Percentiles rank a stretch among this genome's conserved stretches.
These are phyloP conservation scores for Trichogramma evanescens DNA, from an alignment of 2,888 invertebrate species.

Conservation along the genomic window DNA sequence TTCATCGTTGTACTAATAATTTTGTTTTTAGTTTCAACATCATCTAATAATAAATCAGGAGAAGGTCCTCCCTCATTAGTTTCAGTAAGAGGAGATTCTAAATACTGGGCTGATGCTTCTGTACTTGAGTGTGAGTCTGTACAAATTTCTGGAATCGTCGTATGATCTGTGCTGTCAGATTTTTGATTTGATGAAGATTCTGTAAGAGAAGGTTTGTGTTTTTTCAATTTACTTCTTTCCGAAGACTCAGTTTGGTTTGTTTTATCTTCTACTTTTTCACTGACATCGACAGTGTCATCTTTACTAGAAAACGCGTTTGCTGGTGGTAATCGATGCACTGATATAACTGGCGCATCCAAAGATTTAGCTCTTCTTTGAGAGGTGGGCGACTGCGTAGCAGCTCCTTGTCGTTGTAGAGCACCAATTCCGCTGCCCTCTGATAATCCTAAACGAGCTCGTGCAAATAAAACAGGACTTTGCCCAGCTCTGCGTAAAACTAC, in stretches of 20 bases:
- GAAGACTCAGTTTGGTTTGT: conserved; percentile 53
- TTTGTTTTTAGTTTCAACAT: conserved; percentile 26
- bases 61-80: conserved; percentile 37
- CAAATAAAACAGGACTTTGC: conserved; percentile 71
- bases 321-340: conserved; percentile 70
- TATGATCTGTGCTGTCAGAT: conserved; percentile 41
- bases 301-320: conserved; percentile 83
- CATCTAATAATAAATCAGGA: conserved; percentile 38
- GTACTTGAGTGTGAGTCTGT: conserved; percentile 42
- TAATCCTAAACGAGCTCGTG: conserved; percentile 70
- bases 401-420: conserved; percentile 68
- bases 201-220: conserved; percentile 22
- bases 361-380: conserved; percentile 74
- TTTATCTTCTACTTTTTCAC: conserved; percentile 51
- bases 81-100: conserved; percentile 43
- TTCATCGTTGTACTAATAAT: neutral
- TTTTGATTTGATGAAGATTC: conserved; percentile 38
- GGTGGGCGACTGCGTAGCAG: conserved; percentile 69
- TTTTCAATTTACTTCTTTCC: conserved; percentile 36
- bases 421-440: conserved; percentile 78
- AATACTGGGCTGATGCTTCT: conserved; percentile 40
- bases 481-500: conserved; percentile 62
- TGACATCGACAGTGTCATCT: conserved; percentile 77
- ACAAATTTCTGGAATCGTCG: conserved; percentile 38
- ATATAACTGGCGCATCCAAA: conserved; percentile 76